Evolutionary conservation across 2,113 vertebrate genomes (phyloP).

Genomic region (Grammomys surdaster): DNA sequence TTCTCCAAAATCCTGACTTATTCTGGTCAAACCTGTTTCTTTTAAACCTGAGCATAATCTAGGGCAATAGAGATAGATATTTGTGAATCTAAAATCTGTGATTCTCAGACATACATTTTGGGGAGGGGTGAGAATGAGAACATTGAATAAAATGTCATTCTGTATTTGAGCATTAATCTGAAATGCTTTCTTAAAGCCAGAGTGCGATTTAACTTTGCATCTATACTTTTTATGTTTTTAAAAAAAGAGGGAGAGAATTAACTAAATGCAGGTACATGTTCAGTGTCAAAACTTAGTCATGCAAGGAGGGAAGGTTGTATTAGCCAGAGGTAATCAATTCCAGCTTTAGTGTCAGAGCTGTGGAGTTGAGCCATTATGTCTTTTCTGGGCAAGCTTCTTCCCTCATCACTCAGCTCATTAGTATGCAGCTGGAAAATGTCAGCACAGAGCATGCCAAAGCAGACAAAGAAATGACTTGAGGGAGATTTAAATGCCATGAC

Average conservation of each 20-base stretch:
- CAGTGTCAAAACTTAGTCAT: conserved; percentile 72
- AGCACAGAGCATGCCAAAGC: conserved; percentile 25
- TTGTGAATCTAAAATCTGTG: conserved; percentile 75
- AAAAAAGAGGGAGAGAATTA: neutral
- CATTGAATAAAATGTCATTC: conserved; percentile 73
- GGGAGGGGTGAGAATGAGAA: conserved; percentile 70
- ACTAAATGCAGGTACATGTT: conserved; percentile 50
- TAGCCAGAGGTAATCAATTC: conserved; percentile 40
- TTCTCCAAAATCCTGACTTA: conserved; percentile 17
- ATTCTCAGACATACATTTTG: conserved; percentile 69
- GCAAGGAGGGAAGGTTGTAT: conserved; percentile 45
- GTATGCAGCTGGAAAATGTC: conserved; percentile 73
- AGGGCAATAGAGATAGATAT: conserved; percentile 55
- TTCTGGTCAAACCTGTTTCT: neutral
- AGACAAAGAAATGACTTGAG: conserved; percentile 54
- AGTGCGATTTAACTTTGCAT: conserved; percentile 52
- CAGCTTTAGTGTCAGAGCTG: conserved; percentile 35
- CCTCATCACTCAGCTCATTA: conserved; percentile 45
- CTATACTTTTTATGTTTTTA: neutral
- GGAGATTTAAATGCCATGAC: conserved; percentile 73
- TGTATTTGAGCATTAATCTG: conserved; percentile 68
- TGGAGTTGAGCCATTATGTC: neutral
- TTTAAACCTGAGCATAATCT: conserved; percentile 42
- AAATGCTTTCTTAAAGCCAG: conserved; percentile 71
- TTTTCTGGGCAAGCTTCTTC: conserved; percentile 51